phyloP scores from a whole-genome alignment of 2,888 invertebrate genomes.

The Notodonta ziczac region DNA sequence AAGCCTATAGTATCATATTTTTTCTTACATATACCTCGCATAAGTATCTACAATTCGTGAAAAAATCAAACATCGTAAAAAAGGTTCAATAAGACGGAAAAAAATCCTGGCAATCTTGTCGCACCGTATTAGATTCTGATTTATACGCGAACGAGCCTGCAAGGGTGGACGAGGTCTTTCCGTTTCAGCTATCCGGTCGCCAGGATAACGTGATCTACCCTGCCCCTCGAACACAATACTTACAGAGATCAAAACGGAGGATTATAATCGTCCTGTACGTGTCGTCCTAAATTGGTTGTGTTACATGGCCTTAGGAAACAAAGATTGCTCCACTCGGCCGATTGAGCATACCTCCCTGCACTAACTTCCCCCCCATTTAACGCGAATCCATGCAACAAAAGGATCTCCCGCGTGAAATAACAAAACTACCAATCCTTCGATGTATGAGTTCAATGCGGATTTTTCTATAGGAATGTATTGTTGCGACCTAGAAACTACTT shows the following conservation, averaged over 20 bases:
- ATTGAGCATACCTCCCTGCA: slow-evolving; percentile 77
- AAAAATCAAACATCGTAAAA: slow-evolving; percentile 43
- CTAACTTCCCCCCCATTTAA: slow-evolving; percentile 84
- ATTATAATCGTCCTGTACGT: slow-evolving; percentile 51
- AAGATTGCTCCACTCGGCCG: slow-evolving; percentile 79
- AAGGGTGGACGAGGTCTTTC: slow-evolving; percentile 72
- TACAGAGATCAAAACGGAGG: slow-evolving; percentile 27
- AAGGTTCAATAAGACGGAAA: slow-evolving; percentile 75
- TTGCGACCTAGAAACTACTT: too few relatives aligned
- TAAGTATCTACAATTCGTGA: neutral
- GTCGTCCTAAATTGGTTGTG: slow-evolving; percentile 61
- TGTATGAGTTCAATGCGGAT: slow-evolving; percentile 55
- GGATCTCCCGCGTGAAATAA: slow-evolving; percentile 80
- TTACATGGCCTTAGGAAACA: slow-evolving; percentile 78
- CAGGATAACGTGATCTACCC: slow-evolving; percentile 54
- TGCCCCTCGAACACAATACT: slow-evolving; percentile 29
- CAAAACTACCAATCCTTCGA: slow-evolving; percentile 76
- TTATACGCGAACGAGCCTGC: slow-evolving; percentile 67
- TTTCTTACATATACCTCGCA: too few relatives aligned
- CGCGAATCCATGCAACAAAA: slow-evolving; percentile 81
- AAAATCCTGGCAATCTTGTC: slow-evolving; percentile 71
- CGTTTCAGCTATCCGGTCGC: slow-evolving; percentile 53
- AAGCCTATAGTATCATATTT: too few relatives aligned
- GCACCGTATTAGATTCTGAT: slow-evolving; percentile 79
- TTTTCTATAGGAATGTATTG: slow-evolving; percentile 36